A percentile compares a stretch with the other conserved stretches of the same genome.
Evolutionary conservation across 2,797 vertebrate species (phyloP).

Genomic region (Sebastes aleutianus): DNA sequence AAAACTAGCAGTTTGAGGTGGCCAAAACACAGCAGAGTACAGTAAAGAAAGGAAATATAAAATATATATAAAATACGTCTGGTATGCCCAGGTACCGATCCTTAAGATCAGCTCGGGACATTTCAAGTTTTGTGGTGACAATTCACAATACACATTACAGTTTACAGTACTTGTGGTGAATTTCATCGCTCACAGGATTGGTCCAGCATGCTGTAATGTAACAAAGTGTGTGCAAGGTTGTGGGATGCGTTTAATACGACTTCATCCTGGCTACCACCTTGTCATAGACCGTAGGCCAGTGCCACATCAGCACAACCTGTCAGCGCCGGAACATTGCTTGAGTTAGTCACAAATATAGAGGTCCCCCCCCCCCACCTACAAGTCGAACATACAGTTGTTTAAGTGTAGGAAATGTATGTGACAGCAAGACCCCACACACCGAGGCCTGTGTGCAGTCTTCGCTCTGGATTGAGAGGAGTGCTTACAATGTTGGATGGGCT

Average conservation of each 20-base stretch:
- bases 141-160: not conserved
- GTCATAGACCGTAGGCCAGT: slow-evolving; percentile 4
- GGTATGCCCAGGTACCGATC: not conserved
- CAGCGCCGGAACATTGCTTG: not conserved
- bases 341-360: slow-evolving; percentile 28
- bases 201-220: not conserved
- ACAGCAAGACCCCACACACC: slow-evolving; percentile 49
- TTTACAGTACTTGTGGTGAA: not conserved
- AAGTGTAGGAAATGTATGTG: slow-evolving; percentile 47
- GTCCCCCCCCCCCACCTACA: not conserved
- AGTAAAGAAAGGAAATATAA: not conserved
- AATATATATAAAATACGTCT: not conserved
- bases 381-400: slow-evolving; percentile 29
- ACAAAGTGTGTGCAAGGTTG: slow-evolving; percentile 1
- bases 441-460: slow-evolving; percentile 11
- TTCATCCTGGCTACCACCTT: slow-evolving; percentile 10
- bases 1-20: not conserved
- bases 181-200: not conserved
- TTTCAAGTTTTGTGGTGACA: not conserved
- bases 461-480: slow-evolving; percentile 45
- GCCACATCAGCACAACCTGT: slow-evolving; percentile 41
- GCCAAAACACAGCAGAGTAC: not conserved
- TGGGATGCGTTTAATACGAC: not conserved
- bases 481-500: slow-evolving; percentile 59
- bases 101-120: not conserved